Evolutionary conservation across 1,140 invertebrate species (phyloP), one percentile per base, ranked within the genome.

Genomic region (Zelostemma sp.): DNA sequence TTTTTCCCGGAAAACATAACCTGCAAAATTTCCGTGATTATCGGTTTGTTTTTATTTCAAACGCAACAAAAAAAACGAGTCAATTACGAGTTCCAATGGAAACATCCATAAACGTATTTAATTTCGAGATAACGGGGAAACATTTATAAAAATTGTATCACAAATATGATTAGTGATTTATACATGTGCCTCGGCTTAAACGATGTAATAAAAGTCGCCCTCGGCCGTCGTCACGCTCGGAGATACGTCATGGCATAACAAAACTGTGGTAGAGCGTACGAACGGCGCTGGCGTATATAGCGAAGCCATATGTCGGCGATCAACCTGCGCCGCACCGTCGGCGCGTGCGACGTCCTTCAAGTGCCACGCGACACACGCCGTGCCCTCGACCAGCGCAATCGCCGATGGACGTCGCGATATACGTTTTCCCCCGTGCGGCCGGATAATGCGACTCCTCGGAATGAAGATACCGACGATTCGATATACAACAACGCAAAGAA

Each of bases 331-430:
- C 17, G 46, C 33, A 41, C 50, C 28, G 19, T 50, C 38, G 21
- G 67, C 60, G 67, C 59, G 63, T 60, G 66, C 43, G 16, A 46
- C 43, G 17, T 17, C 12, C 40, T 43, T 14, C 40, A 14, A 31
- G 46, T 48, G 46, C 19, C 46, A 48, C 21, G 46, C 46, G 46
- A 28, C 19, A 48, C 46, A 14, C 40, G 40, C 40, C 40, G 15
- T 17, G 3, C 12, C 40, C 40, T 3, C 14, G 6, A 14, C 38
- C 38, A 40, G 6, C 6, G 6, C 40, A n/a, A 46, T 46, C 43
- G 43, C 43, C 4, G 40, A 43, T 43, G 40, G 40, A 43, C 40
- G 14, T 16, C 40, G 14, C 14, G 40, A 43, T 43, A 43, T 16
- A 6, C 8, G 40, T n/a, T n/a, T n/a, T 9, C 18, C 18, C 40